phyloP scores from a whole-genome alignment of 2,113 vertebrate species.

The Podiceps cristatus region DNA sequence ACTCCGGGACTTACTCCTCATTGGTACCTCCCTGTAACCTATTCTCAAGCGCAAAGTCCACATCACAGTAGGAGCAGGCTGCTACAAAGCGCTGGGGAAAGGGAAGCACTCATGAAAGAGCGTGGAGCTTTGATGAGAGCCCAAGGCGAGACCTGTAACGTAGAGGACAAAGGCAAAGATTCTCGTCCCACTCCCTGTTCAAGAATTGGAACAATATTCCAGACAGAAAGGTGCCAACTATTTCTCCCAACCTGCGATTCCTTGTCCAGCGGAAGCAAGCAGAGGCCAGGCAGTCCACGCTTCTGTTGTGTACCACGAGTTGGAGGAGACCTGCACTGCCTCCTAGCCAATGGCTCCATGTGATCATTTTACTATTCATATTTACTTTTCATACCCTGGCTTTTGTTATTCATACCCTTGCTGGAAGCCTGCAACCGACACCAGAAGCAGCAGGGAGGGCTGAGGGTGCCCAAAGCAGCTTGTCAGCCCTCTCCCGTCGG shows the following conservation, averaged over 20 bases:
- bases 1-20: background rate
- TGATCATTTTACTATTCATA: background rate
- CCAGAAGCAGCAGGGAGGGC: background rate
- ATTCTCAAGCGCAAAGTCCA: accelerated
- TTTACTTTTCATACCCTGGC: too few species aligned
- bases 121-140: background rate
- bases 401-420: background rate
- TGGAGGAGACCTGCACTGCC: background rate
- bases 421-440: background rate
- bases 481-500: background rate
- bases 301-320: background rate
- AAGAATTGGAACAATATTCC: background rate
- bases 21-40: accelerated
- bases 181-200: background rate
- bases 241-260: background rate
- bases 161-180: background rate
- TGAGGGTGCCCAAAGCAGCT: background rate
- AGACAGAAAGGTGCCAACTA: background rate
- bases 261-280: background rate
- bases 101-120: background rate
- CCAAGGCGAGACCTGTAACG: background rate
- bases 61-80: background rate
- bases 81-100: background rate
- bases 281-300: background rate
- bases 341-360: accelerated